Base-by-base conservation (phyloP, 2,797 vertebrate species). In the Microchirus variegatus region DNA sequence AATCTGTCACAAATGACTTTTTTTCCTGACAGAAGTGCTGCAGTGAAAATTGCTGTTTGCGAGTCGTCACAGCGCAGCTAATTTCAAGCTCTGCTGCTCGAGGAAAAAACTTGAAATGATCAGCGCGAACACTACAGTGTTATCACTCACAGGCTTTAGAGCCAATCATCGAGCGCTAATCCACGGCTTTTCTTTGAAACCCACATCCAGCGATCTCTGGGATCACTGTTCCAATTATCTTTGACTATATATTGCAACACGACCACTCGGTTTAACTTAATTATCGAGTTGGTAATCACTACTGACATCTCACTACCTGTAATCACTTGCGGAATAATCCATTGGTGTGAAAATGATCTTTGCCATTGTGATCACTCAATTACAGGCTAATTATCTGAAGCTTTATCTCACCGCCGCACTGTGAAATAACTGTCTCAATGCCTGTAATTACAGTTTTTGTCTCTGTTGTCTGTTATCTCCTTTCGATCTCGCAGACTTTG, bases 31-130 rank as follows among this genome's bases (percentile, higher is more conserved):
- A 53, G 44, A 73, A 49, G 49, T 18, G 50, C 53, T 51, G 54
- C 40, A 26, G 44, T 65, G 43, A 68, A 79, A 70, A 75, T 64
- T 52, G 10, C 35, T 76, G 64, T 74, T 70, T 56, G 44, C 73
- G 55, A 64, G 63, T 75, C 61, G 65, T 73, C 62, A 57, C 68
- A 55, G 36, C 8, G 56, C 56, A 73, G 73, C 80, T 81, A 55
- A 89, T 85, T 83, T 86, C 73, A 82, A 67, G 77, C 70, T 83
- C 77, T 66, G 52, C 54, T 77, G 77, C 72, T 68, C 67, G 66
- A 62, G 73, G 78, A 80, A 59, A 38, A 35, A 61, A 55, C 54
- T 59, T 59, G 44, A 64, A 81, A 81, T 63, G 51, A 77, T 77
- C 59, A 61, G 41, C 1, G 31, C 60, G 36, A 73, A 75, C 49